Evolutionary conservation across 2,797 vertebrate genomes (phyloP), one percentile per base, ranked within the genome.

Genomic region (Ctenopoma kingsleyae): DNA sequence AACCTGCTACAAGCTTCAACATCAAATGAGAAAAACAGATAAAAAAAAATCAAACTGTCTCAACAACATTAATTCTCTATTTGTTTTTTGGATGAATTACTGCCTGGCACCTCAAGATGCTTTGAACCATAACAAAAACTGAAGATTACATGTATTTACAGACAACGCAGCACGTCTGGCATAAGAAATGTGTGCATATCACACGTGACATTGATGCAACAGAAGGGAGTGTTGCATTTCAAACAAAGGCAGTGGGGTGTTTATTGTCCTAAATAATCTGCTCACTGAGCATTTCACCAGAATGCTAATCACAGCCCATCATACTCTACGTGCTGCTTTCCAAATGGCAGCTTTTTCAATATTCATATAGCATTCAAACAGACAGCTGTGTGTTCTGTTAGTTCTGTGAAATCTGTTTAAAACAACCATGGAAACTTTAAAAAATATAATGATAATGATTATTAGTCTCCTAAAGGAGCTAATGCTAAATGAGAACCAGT

Each of bases 201-300:
- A 67, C 81, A 76, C 35, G 68, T 84, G 83, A 76, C 3, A 0
- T 6, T n/a, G 46, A 58, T 19, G 75, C 78, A 70, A 72, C 63
- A 76, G 69, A 69, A 70, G 67, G 66, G 79, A 78, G 68, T 43
- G 71, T 52, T 81, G 63, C 57, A 20, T 64, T 60, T 67, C 63
- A 75, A 79, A 85, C 81, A 75, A 59, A 74, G 49, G 23, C 70
- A 43, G 60, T 17, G 11, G 20, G 54, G 52, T 61, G 76, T 73
- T 76, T 74, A 66, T 71, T 60, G 74, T 76, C 53, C 72, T 20
- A 15, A 74, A 87, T 76, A 78, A 82, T 77, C 68, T 83, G 77
- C 71, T 78, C 73, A 3, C 58, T 56, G 61, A 77, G 79, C 71
- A 27, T 77, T 87, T 80, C 48, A 61, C 48, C 71, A 60, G 35